Evolutionary conservation across 2,113 vertebrate species (phyloP), one percentile per base, ranked within the genome.

Genomic region (Hoplias malabaricus): DNA sequence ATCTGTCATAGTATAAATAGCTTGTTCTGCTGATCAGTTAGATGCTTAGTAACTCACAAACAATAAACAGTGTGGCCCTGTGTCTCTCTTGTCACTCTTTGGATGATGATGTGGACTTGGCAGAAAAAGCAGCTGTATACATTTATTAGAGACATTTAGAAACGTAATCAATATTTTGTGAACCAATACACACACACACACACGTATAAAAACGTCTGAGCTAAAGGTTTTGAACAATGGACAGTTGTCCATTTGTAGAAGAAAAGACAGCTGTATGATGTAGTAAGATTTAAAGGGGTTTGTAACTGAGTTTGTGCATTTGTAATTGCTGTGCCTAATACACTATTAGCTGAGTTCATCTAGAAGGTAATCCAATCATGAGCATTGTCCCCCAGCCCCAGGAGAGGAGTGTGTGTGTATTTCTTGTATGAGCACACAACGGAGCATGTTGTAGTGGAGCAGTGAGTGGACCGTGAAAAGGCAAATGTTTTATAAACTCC

Each of bases 121-220:
- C 50, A 72, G 53, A 34, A 57, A 6, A 40, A 21, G 29, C 69
- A 72, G 70, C 70, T 65, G 43, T 46, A 59, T 27, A 42, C 38
- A 21, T 4, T n/a, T n/a, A n/a, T n/a, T n/a, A 3, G 16, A 31
- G 8, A 14, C 46, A 21, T 43, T 46, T 25, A 23, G 11, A 8
- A 53, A n/a, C n/a, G n/a, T n/a, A n/a, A n/a, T n/a, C n/a, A n/a
- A n/a, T n/a, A n/a, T n/a, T n/a, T n/a, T n/a, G n/a, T n/a, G n/a
- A n/a, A n/a, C n/a, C n/a, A n/a, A n/a, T n/a, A n/a, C n/a, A n/a
- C n/a, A n/a, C n/a, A n/a, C n/a, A n/a, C n/a, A n/a, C n/a, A n/a
- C n/a, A n/a, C n/a, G n/a, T n/a, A n/a, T n/a, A n/a, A n/a, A n/a
- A n/a, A n/a, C n/a, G n/a, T n/a, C n/a, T n/a, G n/a, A n/a, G n/a